phyloP scores from a whole-genome alignment of 2,888 invertebrate genomes.

The Agonum fuliginosum region DNA sequence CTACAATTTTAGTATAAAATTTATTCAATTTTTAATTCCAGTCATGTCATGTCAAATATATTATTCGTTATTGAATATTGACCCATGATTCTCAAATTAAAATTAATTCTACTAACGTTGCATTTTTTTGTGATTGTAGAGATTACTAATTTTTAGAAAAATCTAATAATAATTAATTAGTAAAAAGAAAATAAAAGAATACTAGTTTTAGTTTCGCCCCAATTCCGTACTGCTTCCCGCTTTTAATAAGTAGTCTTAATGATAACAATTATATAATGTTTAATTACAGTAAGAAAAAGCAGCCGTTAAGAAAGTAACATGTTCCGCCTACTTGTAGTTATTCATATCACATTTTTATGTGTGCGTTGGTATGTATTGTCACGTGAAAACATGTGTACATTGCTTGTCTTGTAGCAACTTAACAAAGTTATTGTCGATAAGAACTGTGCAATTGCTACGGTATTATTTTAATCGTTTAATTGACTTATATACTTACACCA shows the following conservation, averaged over 20 bases:
- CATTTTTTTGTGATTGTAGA: too few relatives aligned
- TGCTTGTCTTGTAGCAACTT: neutral
- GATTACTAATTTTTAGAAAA: too few relatives aligned
- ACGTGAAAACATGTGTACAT: constrained; percentile 37
- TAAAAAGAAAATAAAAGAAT: too few relatives aligned
- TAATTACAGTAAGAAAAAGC: constrained; percentile 31
- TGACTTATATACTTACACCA: neutral
- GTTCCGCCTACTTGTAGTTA: constrained; percentile 44
- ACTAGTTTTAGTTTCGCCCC: too few relatives aligned
- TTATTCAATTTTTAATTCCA: too few relatives aligned
- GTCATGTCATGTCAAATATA: too few relatives aligned
- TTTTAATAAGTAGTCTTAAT: neutral
- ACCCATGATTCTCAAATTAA: too few relatives aligned
- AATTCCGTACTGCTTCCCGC: neutral
- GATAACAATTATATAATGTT: constrained; percentile 53
- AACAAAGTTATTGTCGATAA: constrained; percentile 10
- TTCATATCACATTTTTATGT: constrained; percentile 48
- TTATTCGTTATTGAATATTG: too few relatives aligned
- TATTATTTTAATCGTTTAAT: neutral
- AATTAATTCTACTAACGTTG: too few relatives aligned
- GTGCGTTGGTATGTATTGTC: constrained; percentile 18
- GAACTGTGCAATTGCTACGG: neutral
- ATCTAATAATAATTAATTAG: too few relatives aligned
- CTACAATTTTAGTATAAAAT: too few relatives aligned
- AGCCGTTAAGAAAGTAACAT: constrained; percentile 45